Percentiles rank a stretch among this genome's conserved stretches.
These are phyloP conservation scores for Reticulitermes lucifugus DNA, from an alignment of 2,888 invertebrate genomes.

Conservation along the genomic window DNA sequence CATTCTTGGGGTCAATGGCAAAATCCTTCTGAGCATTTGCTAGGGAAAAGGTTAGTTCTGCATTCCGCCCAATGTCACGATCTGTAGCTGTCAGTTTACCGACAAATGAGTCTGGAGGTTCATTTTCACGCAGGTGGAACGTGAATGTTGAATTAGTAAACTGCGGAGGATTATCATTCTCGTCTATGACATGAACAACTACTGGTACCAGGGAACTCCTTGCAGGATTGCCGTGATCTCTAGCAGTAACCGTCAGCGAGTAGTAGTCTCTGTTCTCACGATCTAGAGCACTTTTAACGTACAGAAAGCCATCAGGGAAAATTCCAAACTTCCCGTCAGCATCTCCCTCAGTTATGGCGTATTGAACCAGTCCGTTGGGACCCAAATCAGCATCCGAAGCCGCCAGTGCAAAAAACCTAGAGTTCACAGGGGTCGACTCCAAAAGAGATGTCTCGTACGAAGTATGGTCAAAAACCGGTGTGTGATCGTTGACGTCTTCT, in stretches of 20 bases:
- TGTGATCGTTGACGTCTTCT: slow-evolving; percentile 94
- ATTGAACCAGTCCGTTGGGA: slow-evolving; percentile 81
- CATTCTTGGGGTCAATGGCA: slow-evolving; percentile 88
- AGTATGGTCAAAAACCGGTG: slow-evolving; percentile 91
- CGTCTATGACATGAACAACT: slow-evolving; percentile 93
- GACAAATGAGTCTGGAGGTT: slow-evolving; percentile 89
- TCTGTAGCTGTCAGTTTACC: slow-evolving; percentile 92
- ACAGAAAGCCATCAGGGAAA: slow-evolving; percentile 94
- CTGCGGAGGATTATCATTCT: slow-evolving; percentile 95
- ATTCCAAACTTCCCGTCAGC: slow-evolving; percentile 89
- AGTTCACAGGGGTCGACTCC: slow-evolving; percentile 92
- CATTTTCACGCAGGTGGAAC: slow-evolving; percentile 90
- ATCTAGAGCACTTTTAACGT: slow-evolving; percentile 87
- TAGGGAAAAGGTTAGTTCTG: slow-evolving; percentile 87
- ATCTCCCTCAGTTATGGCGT: slow-evolving; percentile 89
- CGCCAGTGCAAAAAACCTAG: slow-evolving; percentile 88
- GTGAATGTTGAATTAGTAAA: slow-evolving; percentile 93
- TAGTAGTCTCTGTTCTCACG: slow-evolving; percentile 93
- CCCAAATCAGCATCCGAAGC: slow-evolving; percentile 92
- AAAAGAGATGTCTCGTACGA: slow-evolving; percentile 92
- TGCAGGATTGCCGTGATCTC: slow-evolving; percentile 82
- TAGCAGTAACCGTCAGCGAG: slow-evolving; percentile 85
- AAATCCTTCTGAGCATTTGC: slow-evolving; percentile 83
- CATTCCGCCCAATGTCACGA: slow-evolving; percentile 90
- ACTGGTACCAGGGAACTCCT: slow-evolving; percentile 90